These are phyloP conservation scores for Petrocephalus zakoni DNA, from an alignment of 2,113 vertebrate species.

Conservation along the genomic window DNA sequence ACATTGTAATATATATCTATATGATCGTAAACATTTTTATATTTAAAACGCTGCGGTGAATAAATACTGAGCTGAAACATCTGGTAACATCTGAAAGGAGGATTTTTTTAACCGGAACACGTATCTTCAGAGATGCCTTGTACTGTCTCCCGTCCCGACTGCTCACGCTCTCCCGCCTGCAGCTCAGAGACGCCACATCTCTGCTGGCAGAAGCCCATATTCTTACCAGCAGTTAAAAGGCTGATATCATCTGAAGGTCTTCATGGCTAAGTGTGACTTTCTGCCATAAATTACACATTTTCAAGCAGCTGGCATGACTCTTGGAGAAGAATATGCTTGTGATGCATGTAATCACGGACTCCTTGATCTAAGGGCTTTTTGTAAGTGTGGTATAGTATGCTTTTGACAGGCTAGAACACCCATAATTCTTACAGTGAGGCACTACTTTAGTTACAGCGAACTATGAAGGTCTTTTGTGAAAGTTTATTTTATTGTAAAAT, in stretches of 20 bases:
- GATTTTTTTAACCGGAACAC: background rate
- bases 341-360: slow-evolving; percentile 34
- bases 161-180: background rate
- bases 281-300: slow-evolving; percentile 21
- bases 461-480: slow-evolving; percentile 20
- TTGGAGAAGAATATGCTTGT: slow-evolving; percentile 32
- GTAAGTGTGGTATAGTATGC: slow-evolving; percentile 29
- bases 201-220: background rate
- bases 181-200: background rate
- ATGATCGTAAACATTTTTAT: background rate
- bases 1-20: background rate
- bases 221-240: slow-evolving; percentile 23
- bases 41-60: background rate
- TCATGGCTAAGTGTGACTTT: slow-evolving; percentile 15
- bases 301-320: slow-evolving; percentile 32
- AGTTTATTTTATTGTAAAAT: slow-evolving; percentile 21
- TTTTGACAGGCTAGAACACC: slow-evolving; percentile 20
- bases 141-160: background rate
- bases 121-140: background rate
- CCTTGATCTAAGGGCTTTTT: slow-evolving; percentile 35
- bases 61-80: slow-evolving; percentile 11
- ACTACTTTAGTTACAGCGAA: background rate
- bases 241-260: background rate
- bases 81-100: background rate
- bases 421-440: background rate